These are phyloP conservation scores for Hyperopisus bebe DNA, from an alignment of 2,113 vertebrate species.

Conservation along the genomic window DNA sequence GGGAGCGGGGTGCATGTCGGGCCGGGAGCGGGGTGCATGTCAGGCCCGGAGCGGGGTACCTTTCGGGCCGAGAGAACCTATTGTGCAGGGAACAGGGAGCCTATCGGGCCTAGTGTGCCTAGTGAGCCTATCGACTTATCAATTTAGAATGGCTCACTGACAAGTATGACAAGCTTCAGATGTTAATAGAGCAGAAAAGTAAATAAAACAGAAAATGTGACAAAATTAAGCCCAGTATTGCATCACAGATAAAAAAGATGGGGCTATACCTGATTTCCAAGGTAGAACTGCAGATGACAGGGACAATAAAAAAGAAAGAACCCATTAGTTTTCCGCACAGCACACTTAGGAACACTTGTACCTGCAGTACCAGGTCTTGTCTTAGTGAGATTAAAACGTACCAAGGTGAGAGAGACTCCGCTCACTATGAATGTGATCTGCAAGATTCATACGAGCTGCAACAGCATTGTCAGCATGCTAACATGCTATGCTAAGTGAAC, in stretches of 20 bases:
- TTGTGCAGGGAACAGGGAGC: not conserved
- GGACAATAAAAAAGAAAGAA: slow-evolving; percentile 70
- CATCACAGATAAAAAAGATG: slow-evolving; percentile 27
- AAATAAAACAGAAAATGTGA: slow-evolving; percentile 32
- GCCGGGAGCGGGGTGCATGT: too few relatives aligned
- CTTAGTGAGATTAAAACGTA: not conserved
- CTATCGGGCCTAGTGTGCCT: not conserved
- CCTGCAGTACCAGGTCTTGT: not conserved
- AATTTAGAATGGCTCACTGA: slow-evolving; percentile 51
- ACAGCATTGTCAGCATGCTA: not conserved
- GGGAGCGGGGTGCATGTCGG: not conserved
- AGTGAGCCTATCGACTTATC: slow-evolving; percentile 50
- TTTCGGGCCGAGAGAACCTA: not conserved
- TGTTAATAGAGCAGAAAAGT: slow-evolving; percentile 45
- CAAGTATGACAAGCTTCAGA: slow-evolving; percentile 39
- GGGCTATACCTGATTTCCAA: slow-evolving; percentile 97
- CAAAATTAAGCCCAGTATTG: slow-evolving; percentile 36
- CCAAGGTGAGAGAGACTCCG: not conserved
- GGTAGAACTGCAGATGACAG: slow-evolving; percentile 94
- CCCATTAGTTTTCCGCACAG: slow-evolving; percentile 59
- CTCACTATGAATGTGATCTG: not conserved
- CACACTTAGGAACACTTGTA: not conserved
- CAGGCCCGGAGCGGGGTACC: not conserved
- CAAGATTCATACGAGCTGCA: not conserved
- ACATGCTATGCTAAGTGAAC: not conserved